phyloP scores from a whole-genome alignment of 2,113 vertebrate species.

The Merops nubicus region DNA sequence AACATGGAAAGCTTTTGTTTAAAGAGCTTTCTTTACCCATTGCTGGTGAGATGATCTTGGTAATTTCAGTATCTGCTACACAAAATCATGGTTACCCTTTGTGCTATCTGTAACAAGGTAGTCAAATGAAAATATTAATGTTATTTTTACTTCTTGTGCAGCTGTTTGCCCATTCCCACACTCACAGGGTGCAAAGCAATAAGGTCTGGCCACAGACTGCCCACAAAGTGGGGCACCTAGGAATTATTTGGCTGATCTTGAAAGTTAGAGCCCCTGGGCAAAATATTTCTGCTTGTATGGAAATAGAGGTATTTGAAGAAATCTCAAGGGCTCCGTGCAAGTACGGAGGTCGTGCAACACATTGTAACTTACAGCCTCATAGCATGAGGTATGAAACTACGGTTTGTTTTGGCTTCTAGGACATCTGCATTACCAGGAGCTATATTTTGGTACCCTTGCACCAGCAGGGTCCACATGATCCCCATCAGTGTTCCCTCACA shows the following conservation, averaged over 20 bases:
- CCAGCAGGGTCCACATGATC: accelerated
- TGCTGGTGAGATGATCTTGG: not conserved
- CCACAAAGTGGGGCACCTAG: not conserved
- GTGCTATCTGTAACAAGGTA: not conserved
- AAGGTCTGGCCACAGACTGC: not conserved
- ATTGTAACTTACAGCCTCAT: not conserved
- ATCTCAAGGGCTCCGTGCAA: not conserved
- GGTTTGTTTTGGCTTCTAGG: not conserved
- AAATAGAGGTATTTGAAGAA: not conserved
- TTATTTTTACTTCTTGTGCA: not conserved
- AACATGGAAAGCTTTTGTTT: not conserved
- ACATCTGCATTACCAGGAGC: not conserved
- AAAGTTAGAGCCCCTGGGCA: not conserved
- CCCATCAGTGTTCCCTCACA: not conserved
- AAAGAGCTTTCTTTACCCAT: not conserved
- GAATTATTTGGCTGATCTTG: not conserved
- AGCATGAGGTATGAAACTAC: not conserved
- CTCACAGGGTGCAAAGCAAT: not conserved
- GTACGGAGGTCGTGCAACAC: not conserved
- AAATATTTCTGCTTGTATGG: not conserved
- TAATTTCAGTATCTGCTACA: not conserved
- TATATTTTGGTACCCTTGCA: not conserved
- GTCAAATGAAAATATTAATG: not conserved
- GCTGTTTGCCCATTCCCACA: not conserved
- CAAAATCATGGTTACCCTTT: not conserved